A percentile compares a stretch with the other conserved stretches of the same genome.
Conservation (phyloP, 1,140 invertebrate genomes). For the Polypedilum vanderplanki region DNA sequence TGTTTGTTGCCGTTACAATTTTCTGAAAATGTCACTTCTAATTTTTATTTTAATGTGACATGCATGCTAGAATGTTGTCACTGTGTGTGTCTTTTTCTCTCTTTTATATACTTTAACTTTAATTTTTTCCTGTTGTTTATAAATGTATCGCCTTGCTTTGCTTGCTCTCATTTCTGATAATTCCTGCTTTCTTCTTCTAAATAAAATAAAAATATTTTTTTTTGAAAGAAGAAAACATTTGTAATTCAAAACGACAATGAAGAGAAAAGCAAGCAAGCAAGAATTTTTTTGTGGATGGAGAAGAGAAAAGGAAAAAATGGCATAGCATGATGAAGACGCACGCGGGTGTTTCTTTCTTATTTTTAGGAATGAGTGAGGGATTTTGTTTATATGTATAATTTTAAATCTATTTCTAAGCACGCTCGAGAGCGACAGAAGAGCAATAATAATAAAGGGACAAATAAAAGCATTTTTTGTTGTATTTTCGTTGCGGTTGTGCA, state of each 20-base stretch:
- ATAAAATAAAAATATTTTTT: not conserved
- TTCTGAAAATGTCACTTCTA: slow-evolving; percentile 25
- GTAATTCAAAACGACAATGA: slow-evolving; percentile 18
- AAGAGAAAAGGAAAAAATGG: not conserved
- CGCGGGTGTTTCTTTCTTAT: not conserved
- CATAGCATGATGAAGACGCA: not conserved
- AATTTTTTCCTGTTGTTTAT: not conserved
- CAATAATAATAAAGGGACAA: not conserved
- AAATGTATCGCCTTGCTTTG: not conserved
- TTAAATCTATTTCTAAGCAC: slow-evolving; percentile 9
- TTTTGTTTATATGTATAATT: not conserved
- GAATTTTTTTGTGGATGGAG: not conserved
- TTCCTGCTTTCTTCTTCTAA: not conserved
- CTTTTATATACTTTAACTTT: not conserved
- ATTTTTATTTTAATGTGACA: slow-evolving; percentile 27
- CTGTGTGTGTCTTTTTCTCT: not conserved
- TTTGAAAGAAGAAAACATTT: not conserved
- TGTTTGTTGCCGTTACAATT: too few species aligned
- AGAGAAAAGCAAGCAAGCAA: not conserved
- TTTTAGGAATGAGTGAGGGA: not conserved
- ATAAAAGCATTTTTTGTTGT: not conserved
- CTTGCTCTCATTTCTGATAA: not conserved
- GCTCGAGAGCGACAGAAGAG: not conserved
- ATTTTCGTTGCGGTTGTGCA: not conserved
- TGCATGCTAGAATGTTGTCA: slow-evolving; percentile 10